Evolutionary conservation across 2,888 invertebrate species (phyloP).

Genomic region (Thereva unica): DNA sequence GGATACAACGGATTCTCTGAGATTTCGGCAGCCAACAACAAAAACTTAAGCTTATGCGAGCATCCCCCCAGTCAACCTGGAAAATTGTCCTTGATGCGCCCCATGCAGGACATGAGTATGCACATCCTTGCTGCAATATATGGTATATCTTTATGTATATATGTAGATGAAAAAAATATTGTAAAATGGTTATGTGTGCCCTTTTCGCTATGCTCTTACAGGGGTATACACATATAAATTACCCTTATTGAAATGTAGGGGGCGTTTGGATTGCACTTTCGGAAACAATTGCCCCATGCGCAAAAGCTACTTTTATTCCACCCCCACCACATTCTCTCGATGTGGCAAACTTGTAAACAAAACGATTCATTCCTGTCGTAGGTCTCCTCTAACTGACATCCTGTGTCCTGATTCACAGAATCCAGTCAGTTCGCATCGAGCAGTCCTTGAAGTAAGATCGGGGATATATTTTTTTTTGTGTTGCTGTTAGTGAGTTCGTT

Average conservation of each 20-base stretch:
- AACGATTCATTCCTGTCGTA: constrained; percentile 3
- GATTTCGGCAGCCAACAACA: neutral
- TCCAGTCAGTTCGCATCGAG: constrained; percentile 7
- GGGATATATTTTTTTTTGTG: too few relatives aligned
- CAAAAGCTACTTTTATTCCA: constrained; percentile 1
- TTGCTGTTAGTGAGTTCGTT: too few relatives aligned
- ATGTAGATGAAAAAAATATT: constrained; percentile 9
- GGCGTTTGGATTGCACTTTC: too few relatives aligned
- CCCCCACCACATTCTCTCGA: neutral
- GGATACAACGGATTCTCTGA: neutral
- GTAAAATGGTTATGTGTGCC: neutral
- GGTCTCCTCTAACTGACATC: neutral
- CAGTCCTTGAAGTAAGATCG: too few relatives aligned
- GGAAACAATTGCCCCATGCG: neutral
- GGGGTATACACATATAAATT: too few relatives aligned
- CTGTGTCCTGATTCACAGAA: constrained; percentile 14
- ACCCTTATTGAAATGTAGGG: too few relatives aligned
- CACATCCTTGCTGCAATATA: neutral
- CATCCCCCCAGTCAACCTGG: too few relatives aligned
- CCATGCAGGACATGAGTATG: constrained; percentile 12
- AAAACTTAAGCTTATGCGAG: neutral
- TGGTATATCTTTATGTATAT: neutral
- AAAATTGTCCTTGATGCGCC: neutral
- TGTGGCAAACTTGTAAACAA: constrained; percentile 26
- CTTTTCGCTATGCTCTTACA: neutral